These are phyloP conservation scores for Gymnothorax reevesii DNA, from an alignment of 2,797 vertebrate species.

Conservation along the genomic window DNA sequence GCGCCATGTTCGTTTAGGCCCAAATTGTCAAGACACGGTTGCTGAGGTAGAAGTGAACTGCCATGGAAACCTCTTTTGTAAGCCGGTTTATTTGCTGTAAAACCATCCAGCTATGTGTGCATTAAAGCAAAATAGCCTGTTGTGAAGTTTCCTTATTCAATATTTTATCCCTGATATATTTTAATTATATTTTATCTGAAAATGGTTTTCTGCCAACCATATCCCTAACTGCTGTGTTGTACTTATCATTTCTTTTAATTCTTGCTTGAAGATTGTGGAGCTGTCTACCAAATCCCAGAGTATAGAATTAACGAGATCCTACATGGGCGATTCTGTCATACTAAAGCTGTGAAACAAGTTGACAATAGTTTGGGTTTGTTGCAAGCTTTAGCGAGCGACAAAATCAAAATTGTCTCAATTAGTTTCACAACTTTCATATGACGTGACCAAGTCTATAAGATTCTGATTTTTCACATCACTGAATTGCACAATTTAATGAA, in stretches of 20 bases:
- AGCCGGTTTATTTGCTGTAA: neutral
- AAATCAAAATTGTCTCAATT: too few species aligned
- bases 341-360: too few species aligned
- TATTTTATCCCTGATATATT: neutral
- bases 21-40: constrained; percentile 60
- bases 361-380: too few species aligned
- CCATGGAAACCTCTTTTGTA: constrained; percentile 44
- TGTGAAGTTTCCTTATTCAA: constrained; percentile 24
- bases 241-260: neutral
- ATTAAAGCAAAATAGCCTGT: constrained; percentile 26
- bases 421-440: too few species aligned
- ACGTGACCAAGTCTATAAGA: too few species aligned
- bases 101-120: neutral
- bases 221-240: neutral
- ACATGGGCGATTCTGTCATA: too few species aligned
- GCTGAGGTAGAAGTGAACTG: constrained; percentile 61
- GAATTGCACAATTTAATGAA: too few species aligned
- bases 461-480: too few species aligned
- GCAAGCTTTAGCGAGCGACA: too few species aligned
- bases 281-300: neutral
- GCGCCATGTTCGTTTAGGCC: constrained; percentile 46
- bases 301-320: neutral
- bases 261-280: neutral
- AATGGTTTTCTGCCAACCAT: constrained; percentile 25
- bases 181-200: neutral